Evolutionary conservation across 2,113 vertebrate genomes (phyloP).

Genomic region (Beaufortia kweichowensis): DNA sequence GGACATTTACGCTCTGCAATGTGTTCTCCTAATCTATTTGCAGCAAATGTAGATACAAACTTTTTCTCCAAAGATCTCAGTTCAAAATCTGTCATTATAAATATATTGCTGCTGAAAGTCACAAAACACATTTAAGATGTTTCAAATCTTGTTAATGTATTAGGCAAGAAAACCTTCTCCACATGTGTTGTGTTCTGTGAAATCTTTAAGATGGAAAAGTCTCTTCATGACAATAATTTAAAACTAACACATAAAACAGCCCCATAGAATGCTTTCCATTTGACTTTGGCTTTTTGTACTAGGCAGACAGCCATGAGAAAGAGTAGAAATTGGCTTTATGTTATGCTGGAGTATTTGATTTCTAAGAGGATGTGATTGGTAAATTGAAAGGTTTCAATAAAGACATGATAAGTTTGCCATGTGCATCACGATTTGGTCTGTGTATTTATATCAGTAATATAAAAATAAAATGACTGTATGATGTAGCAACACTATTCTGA

Average conservation of each 20-base stretch:
- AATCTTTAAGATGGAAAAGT: slow-evolving; percentile 27
- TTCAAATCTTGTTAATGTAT: slow-evolving; percentile 20
- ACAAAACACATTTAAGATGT: slow-evolving; percentile 1
- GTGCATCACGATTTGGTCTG: not conserved
- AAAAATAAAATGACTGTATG: too few relatives aligned
- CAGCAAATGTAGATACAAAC: not conserved
- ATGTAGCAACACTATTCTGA: too few relatives aligned
- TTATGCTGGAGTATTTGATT: slow-evolving; percentile 14
- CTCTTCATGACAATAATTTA: slow-evolving; percentile 34
- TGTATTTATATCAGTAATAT: not conserved
- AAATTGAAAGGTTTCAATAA: slow-evolving; percentile 4
- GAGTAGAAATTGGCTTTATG: slow-evolving; percentile 31
- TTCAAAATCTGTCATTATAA: not conserved
- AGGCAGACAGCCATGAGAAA: slow-evolving; percentile 36
- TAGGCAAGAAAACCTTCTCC: not conserved
- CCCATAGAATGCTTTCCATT: slow-evolving; percentile 35
- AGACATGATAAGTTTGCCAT: not conserved
- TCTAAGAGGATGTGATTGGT: not conserved
- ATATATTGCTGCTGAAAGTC: not conserved
- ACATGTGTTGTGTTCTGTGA: slow-evolving; percentile 18
- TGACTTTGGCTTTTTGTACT: slow-evolving; percentile 21
- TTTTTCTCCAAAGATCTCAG: not conserved
- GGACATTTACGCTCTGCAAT: not conserved
- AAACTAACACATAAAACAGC: slow-evolving; percentile 39
- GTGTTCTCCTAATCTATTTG: not conserved